phyloP scores from a whole-genome alignment of 2,797 vertebrate species.

The Eidolon dupreanum region DNA sequence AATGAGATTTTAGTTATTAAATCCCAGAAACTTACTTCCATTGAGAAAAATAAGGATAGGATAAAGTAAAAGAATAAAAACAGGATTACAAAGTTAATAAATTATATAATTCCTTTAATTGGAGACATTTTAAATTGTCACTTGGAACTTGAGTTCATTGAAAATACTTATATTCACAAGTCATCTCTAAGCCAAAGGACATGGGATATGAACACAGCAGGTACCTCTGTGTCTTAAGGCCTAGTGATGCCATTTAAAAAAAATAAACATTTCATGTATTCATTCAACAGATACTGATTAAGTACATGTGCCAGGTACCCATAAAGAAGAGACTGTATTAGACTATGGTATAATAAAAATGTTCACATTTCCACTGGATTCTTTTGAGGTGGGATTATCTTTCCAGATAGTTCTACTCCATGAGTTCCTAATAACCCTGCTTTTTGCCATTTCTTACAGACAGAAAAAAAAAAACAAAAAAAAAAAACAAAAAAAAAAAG shows the following conservation, averaged over 20 bases:
- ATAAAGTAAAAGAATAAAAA: not conserved
- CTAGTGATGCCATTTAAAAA: not conserved
- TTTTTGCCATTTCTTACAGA: not conserved
- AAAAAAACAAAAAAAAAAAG: not conserved
- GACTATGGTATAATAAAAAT: not conserved
- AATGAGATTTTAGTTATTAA: not conserved
- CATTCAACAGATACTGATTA: not conserved
- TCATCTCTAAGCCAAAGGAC: not conserved
- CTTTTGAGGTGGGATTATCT: not conserved
- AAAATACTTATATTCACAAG: not conserved
- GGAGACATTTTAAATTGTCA: not conserved
- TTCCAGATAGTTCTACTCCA: not conserved
- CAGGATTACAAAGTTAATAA: not conserved
- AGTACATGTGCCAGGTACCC: not conserved
- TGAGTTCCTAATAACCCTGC: not conserved
- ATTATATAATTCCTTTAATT: not conserved
- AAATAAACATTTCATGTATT: not conserved
- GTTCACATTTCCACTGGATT: not conserved
- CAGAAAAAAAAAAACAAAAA: not conserved
- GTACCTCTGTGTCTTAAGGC: not conserved
- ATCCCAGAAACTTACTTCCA: not conserved
- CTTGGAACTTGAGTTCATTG: not conserved
- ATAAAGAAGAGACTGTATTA: not conserved
- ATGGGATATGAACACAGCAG: not conserved
- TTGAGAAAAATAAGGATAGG: not conserved